Conservation (phyloP, 2,888 invertebrate species). For the Lithophane leautieri region DNA sequence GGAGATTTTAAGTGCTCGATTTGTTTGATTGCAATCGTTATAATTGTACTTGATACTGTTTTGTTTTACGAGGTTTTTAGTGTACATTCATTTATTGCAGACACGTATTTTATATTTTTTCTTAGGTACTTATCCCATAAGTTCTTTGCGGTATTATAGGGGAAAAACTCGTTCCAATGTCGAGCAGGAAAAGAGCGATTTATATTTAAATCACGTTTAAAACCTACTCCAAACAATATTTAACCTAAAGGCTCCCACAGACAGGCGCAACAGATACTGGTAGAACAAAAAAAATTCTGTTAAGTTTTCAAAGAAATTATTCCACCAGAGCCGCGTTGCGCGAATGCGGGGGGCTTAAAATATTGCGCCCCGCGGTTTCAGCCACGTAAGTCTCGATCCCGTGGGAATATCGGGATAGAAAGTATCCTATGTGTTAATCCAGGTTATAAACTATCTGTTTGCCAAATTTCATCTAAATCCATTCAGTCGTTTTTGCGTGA, state of each 20-base stretch:
- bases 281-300: too few species aligned
- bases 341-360: not conserved
- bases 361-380: too few species aligned
- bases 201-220: not conserved
- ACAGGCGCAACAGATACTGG: too few species aligned
- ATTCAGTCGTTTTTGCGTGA: too few species aligned
- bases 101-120: not conserved
- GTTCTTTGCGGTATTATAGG: not conserved
- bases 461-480: too few species aligned
- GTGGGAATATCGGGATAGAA: too few species aligned
- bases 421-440: too few species aligned
- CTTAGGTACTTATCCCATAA: not conserved
- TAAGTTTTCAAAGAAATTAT: too few species aligned
- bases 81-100: not conserved
- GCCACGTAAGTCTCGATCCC: too few species aligned
- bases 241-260: not conserved
- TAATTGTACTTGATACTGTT: slow-evolving; percentile 36
- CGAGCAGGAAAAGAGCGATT: not conserved
- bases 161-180: not conserved
- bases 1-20: slow-evolving; percentile 48
- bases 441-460: too few species aligned
- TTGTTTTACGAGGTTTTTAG: slow-evolving; percentile 17
- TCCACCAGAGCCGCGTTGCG: too few species aligned
- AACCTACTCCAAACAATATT: not conserved
- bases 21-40: slow-evolving; percentile 40